These are phyloP conservation scores for Belgica antarctica DNA, from an alignment of 2,888 invertebrate species.

Conservation along the genomic window DNA sequence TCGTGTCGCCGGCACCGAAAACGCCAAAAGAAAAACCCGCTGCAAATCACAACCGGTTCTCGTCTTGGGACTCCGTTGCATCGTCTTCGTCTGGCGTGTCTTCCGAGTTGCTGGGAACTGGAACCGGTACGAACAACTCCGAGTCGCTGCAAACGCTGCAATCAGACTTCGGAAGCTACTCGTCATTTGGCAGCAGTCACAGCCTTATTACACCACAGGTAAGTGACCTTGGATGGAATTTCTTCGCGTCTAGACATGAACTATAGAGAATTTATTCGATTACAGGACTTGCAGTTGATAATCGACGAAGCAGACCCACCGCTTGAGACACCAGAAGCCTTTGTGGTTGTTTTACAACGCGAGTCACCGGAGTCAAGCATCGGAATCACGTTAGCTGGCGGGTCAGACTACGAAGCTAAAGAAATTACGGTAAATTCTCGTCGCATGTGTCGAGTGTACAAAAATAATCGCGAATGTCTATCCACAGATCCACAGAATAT, in stretches of 20 bases:
- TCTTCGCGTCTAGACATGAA: background rate
- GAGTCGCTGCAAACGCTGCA: conserved; percentile 54
- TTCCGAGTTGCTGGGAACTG: conserved; percentile 38
- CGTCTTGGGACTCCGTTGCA: conserved; percentile 54
- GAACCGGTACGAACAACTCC: conserved; percentile 46
- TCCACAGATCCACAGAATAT: conserved; percentile 77
- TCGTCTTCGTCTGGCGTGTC: conserved; percentile 55
- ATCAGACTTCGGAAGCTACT: conserved; percentile 55
- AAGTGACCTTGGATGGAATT: background rate
- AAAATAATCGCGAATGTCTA: conserved; percentile 37
- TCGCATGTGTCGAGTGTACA: background rate
- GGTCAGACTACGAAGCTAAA: conserved; percentile 86
- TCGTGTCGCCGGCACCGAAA: background rate
- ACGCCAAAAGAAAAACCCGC: conserved; percentile 44
- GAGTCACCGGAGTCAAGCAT: conserved; percentile 72
- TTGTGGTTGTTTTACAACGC: conserved; percentile 65
- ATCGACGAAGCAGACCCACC: conserved; percentile 67
- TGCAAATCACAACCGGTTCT: conserved; percentile 53
- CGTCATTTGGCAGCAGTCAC: conserved; percentile 55
- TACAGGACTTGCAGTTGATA: conserved; percentile 62
- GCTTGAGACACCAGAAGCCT: conserved; percentile 62
- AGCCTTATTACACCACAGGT: conserved; percentile 54
- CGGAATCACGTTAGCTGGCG: conserved; percentile 84
- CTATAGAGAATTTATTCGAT: conserved; percentile 13
- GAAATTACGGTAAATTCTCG: conserved; percentile 74